Evolutionary conservation across 2,113 vertebrate species (phyloP).

Genomic region (Hemiscyllium ocellatum): DNA sequence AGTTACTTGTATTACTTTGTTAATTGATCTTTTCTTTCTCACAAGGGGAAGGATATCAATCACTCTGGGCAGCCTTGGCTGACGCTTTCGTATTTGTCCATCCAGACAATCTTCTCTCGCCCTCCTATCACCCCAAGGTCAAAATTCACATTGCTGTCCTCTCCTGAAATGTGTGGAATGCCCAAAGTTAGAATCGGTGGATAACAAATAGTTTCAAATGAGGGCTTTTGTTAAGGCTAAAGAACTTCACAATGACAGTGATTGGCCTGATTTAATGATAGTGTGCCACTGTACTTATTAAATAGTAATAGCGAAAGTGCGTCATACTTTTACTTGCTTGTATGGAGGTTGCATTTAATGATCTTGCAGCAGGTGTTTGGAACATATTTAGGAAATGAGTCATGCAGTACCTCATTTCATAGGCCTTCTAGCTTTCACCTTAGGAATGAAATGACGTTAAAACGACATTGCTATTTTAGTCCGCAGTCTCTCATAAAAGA

Average conservation of each 20-base stretch:
- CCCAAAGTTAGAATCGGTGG: not conserved
- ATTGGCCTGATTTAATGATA: conserved; percentile 15
- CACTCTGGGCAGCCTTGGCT: not conserved
- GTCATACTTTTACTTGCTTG: not conserved
- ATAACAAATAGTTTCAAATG: not conserved
- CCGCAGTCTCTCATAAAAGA: not conserved
- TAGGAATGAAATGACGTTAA: not conserved
- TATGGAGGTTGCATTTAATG: conserved; percentile 6
- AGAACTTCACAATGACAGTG: not conserved
- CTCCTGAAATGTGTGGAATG: not conserved
- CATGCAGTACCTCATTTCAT: conserved; percentile 1
- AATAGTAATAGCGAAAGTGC: not conserved
- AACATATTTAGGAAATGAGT: not conserved
- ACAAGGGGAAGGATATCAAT: not conserved
- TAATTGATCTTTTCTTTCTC: not conserved
- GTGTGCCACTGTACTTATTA: not conserved
- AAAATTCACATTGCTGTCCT: not conserved
- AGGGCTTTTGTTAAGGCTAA: not conserved
- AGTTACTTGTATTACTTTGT: not conserved
- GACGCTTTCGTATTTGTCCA: not conserved
- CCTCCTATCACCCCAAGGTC: not conserved
- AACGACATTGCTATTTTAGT: not conserved
- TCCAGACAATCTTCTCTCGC: not conserved
- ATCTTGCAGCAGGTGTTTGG: conserved; percentile 15
- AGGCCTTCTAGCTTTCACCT: not conserved